phyloP scores from a whole-genome alignment of 1,140 invertebrate genomes.

The Araneus ventricosus region DNA sequence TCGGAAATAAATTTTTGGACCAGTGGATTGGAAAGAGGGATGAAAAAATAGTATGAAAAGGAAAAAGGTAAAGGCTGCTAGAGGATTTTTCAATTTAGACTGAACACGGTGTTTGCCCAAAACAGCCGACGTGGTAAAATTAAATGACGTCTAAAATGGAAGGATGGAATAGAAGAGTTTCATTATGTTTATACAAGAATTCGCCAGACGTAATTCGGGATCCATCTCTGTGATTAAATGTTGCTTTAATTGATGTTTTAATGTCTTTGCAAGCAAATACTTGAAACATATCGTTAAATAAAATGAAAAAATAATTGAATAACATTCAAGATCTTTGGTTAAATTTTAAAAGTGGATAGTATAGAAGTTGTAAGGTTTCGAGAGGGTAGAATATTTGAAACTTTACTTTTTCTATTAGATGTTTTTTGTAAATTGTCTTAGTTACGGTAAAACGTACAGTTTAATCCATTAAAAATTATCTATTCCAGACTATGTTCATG shows the following conservation, averaged over 20 bases:
- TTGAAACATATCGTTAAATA: too few relatives aligned
- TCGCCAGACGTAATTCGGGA: not conserved
- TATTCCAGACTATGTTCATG: too few relatives aligned
- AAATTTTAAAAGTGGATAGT: too few relatives aligned
- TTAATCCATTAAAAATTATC: too few relatives aligned
- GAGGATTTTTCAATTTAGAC: slow-evolving; percentile 31
- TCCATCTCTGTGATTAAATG: slow-evolving; percentile 48
- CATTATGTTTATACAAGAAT: not conserved
- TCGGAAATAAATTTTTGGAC: slow-evolving; percentile 6
- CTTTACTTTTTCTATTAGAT: too few relatives aligned
- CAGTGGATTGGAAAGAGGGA: not conserved
- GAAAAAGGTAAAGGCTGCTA: not conserved
- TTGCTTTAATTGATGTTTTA: not conserved
- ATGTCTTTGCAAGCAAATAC: not conserved
- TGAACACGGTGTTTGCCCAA: not conserved
- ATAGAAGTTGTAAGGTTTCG: too few relatives aligned
- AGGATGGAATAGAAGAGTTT: not conserved
- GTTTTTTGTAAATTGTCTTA: too few relatives aligned
- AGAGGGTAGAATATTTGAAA: too few relatives aligned
- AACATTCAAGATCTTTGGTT: too few relatives aligned
- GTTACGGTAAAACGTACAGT: too few relatives aligned
- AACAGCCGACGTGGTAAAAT: slow-evolving; percentile 31
- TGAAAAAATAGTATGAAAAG: not conserved
- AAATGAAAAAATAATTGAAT: too few relatives aligned
- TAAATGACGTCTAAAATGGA: slow-evolving; percentile 18